phyloP scores from a whole-genome alignment of 2,113 vertebrate genomes.

The Alexandromys fortis region DNA sequence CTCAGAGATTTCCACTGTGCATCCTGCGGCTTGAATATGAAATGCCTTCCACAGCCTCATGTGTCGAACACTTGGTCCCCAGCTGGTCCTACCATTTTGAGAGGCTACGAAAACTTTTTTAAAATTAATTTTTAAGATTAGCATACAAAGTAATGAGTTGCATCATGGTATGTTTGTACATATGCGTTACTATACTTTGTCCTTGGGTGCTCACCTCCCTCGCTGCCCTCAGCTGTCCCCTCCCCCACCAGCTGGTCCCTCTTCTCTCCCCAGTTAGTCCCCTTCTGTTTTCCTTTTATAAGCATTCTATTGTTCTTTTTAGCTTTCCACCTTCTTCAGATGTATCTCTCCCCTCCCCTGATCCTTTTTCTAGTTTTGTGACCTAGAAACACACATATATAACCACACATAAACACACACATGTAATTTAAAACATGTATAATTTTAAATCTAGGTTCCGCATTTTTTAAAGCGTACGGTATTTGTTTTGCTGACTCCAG shows the following conservation, averaged over 20 bases:
- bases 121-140: conserved; percentile 17
- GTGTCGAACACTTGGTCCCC: not conserved
- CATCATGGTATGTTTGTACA: not conserved
- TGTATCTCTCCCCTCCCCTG: not conserved
- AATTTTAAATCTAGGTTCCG: not conserved
- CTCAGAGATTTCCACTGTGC: not conserved
- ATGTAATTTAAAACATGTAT: not conserved
- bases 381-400: not conserved
- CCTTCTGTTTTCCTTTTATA: not conserved
- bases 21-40: not conserved
- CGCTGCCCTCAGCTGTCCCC: not conserved
- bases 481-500: not conserved
- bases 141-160: conserved; percentile 2
- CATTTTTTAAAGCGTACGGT: not conserved
- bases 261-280: not conserved
- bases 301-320: not conserved
- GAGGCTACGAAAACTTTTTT: conserved; percentile 1
- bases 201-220: not conserved
- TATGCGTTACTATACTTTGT: not conserved
- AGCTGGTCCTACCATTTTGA: not conserved
- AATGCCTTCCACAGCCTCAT: not conserved
- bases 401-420: not conserved
- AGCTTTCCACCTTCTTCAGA: not conserved
- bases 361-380: not conserved
- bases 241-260: not conserved